Percentiles rank a stretch among this genome's conserved stretches.
These are phyloP conservation scores for Axea sp. DNA, from an alignment of 2,888 invertebrate species.

Conservation along the genomic window DNA sequence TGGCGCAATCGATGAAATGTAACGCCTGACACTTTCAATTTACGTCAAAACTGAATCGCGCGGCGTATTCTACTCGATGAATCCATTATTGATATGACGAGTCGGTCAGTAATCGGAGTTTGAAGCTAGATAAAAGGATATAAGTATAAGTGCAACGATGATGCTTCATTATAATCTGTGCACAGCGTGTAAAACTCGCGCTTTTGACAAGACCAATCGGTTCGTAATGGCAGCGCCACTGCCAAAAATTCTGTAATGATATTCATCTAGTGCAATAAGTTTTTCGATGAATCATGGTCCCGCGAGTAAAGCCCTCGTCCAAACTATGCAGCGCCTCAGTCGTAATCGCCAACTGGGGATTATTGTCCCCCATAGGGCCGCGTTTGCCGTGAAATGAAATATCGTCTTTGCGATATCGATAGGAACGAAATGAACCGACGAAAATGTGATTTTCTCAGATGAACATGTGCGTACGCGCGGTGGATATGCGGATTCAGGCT, in stretches of 20 bases:
- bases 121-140: constrained; percentile 1
- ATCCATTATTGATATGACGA: constrained; percentile 21
- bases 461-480: constrained; percentile 42
- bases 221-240: constrained; percentile 71
- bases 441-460: constrained; percentile 55
- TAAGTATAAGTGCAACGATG: neutral
- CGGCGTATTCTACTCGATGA: neutral
- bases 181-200: constrained; percentile 5
- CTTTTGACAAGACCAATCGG: constrained; percentile 68
- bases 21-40: constrained; percentile 36
- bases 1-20: constrained; percentile 15
- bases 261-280: constrained; percentile 69
- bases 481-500: constrained; percentile 57
- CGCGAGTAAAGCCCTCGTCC: constrained; percentile 49
- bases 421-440: constrained; percentile 67
- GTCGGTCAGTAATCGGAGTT: constrained; percentile 17
- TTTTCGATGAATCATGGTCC: constrained; percentile 60
- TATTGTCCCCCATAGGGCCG: constrained; percentile 32
- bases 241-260: constrained; percentile 72
- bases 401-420: constrained; percentile 72
- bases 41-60: constrained; percentile 9
- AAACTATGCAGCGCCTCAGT: constrained; percentile 46
- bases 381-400: constrained; percentile 71
- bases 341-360: constrained; percentile 69
- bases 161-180: constrained; percentile 21